These are phyloP conservation scores for Babylonia areolata DNA, from an alignment of 1,140 invertebrate genomes.

Conservation along the genomic window DNA sequence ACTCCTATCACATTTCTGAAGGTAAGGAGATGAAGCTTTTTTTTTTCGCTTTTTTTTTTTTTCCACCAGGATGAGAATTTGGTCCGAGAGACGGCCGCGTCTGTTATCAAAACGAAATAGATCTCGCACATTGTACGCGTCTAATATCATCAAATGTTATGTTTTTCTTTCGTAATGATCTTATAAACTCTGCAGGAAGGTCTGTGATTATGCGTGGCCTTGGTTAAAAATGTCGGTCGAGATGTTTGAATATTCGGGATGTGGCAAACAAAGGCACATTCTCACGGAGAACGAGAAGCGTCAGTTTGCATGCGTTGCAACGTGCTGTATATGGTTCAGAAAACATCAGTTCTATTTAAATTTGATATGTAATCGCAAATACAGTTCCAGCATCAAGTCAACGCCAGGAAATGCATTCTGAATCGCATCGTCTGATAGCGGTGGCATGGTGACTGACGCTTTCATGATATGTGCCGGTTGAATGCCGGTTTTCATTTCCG, in stretches of 20 bases:
- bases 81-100: neutral
- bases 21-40: constrained; percentile 67
- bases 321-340: no score
- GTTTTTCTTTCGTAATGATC: neutral
- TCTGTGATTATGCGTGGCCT: constrained; percentile 2
- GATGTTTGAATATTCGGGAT: constrained; percentile 6
- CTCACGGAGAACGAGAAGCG: neutral
- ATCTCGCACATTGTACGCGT: neutral
- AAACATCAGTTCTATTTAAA: no score
- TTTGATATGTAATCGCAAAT: no score
- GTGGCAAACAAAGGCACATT: neutral
- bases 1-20: constrained; percentile 82
- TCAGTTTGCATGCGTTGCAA: neutral
- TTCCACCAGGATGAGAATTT: constrained; percentile 33
- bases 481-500: no score
- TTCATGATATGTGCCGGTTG: no score
- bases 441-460: no score
- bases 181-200: neutral
- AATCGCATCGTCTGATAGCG: no score
- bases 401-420: no score
- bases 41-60: no score
- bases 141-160: neutral
- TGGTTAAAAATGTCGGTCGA: constrained; percentile 3
- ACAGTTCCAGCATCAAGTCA: no score
- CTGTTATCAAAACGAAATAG: neutral